These are phyloP conservation scores for Panulirus ornatus DNA, from an alignment of 1,140 invertebrate genomes.

Conservation along the genomic window DNA sequence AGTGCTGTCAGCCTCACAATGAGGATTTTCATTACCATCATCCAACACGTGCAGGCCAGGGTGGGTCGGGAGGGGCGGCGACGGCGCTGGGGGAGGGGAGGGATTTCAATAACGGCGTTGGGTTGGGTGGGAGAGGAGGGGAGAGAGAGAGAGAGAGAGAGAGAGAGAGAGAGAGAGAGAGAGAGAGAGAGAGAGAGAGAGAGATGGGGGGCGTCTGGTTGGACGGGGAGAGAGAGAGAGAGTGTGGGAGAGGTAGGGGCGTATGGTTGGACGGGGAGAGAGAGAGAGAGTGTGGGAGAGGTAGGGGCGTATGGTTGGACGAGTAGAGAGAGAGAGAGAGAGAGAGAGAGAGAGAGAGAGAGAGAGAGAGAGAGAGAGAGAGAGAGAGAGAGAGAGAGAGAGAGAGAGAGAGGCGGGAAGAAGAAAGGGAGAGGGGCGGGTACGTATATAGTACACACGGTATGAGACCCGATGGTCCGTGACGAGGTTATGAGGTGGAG, in stretches of 20 bases:
- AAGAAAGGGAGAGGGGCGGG: neutral
- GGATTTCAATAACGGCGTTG: constrained; percentile 44
- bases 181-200: constrained; percentile 1
- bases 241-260: constrained; percentile 75
- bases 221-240: neutral
- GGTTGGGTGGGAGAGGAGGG: neutral
- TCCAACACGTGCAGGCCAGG: constrained; percentile 49
- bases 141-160: neutral
- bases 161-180: constrained; percentile 13
- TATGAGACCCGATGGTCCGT: no score
- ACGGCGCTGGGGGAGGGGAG: neutral
- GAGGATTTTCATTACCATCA: constrained; percentile 68
- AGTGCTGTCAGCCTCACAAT: constrained; percentile 63
- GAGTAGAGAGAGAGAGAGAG: neutral
- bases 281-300: neutral
- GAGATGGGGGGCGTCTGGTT: neutral
- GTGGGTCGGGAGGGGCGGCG: neutral
- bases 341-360: neutral
- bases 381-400: neutral
- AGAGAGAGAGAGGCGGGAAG: neutral
- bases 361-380: neutral
- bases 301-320: neutral
- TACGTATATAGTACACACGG: no score
- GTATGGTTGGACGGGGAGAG: constrained; percentile 62
- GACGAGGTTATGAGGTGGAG: no score